Evolutionary conservation across 92 coral and sea anemone species (phyloP), one percentile per base, ranked within the genome.

Genomic region (Diadumene lineata): DNA sequence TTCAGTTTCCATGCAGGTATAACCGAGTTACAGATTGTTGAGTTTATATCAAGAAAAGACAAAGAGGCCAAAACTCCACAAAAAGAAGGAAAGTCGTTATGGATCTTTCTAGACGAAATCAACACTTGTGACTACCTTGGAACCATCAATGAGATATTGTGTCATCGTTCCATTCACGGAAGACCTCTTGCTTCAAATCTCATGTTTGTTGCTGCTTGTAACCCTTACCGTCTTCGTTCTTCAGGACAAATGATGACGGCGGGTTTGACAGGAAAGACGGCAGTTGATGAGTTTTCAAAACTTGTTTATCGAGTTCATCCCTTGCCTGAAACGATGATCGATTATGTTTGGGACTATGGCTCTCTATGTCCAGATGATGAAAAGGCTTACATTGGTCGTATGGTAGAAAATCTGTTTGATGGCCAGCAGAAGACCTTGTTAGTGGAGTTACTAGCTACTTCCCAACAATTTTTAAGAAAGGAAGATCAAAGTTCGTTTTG

Each of bases 341-440:
- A 94, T 78, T 94, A 92, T 71, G 98, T 94, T 13, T 94, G 98
- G 98, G 98, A 94, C 56, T 94, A 91, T 78, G 98, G 98, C 2
- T 92, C 97, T 32, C 85, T 94, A 16, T 58, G 85, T 46, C 56
- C 56, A 4, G 53, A 64, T 2, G 98, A 94, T 55, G 98, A 94
- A 56, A 75, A 72, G 28, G 92, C 90, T 8, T 94, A 94, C 81
- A 91, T 94, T 46, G 76, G 83, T 34, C 88, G 98, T 25, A 94
- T 94, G 98, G 92, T 94, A 19, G 88, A 90, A 62, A 81, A 80
- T 23, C 71, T 87, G 33, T 70, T 83, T 44, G 77, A 71, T n/a
- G 80, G 80, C 32, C 69, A 65, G 0, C n/a, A 58, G 33, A 48
- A 75, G 44, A 58, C 43, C 11, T 33, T 94, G 43, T 69, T 94